phyloP scores from a whole-genome alignment of 2,888 invertebrate genomes.

The Diploptera punctata region DNA sequence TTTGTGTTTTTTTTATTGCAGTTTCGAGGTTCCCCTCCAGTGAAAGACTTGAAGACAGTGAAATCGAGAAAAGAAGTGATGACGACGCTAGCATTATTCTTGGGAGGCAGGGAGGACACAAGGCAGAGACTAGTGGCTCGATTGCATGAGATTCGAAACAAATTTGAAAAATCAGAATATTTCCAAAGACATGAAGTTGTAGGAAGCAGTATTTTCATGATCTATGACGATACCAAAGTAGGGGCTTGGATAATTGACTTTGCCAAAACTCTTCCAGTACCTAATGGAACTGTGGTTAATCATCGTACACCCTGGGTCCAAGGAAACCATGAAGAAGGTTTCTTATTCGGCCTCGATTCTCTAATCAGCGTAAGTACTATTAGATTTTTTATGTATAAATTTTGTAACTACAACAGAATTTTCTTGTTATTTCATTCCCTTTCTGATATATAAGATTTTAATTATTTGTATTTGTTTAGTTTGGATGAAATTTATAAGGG shows the following conservation, averaged over 20 bases:
- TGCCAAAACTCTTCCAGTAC: conserved; percentile 85
- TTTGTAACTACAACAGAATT: not conserved
- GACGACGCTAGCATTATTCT: conserved; percentile 75
- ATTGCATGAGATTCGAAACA: conserved; percentile 75
- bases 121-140: conserved; percentile 73
- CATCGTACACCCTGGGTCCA: conserved; percentile 86
- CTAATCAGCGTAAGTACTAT: conserved; percentile 71
- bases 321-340: conserved; percentile 98
- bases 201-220: conserved; percentile 92
- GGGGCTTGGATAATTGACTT: conserved; percentile 98
- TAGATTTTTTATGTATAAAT: not conserved
- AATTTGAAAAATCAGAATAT: conserved; percentile 83
- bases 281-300: conserved; percentile 67
- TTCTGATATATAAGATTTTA: not conserved
- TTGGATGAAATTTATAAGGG: not conserved
- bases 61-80: conserved; percentile 78
- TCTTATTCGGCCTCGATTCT: conserved; percentile 90
- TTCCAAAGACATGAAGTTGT: conserved; percentile 91
- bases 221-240: conserved; percentile 86
- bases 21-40: conserved; percentile 79
- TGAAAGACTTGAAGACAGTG: conserved; percentile 88
- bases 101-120: conserved; percentile 69
- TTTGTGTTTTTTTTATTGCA: too few relatives aligned
- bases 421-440: not conserved
- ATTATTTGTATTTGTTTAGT: not conserved